A percentile compares a stretch with the other conserved stretches of the same genome.
Evolutionary conservation across 2,797 vertebrate species (phyloP).

Genomic region (Aplochiton taeniatus): DNA sequence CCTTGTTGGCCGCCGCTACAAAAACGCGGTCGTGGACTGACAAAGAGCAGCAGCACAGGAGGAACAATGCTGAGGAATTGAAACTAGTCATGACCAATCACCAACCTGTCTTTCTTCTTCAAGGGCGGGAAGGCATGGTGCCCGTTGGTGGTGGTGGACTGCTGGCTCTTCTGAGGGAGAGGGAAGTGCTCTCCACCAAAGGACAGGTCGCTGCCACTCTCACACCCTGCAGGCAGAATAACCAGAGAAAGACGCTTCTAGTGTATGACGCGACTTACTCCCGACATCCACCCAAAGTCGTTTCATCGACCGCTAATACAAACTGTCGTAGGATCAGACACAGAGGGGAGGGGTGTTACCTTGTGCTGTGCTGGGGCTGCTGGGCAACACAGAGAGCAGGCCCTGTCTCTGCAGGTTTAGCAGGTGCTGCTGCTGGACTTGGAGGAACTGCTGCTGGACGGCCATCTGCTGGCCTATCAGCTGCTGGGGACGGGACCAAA

Average conservation of each 20-base stretch:
- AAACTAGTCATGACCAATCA: slow-evolving; percentile 23
- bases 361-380: slow-evolving; percentile 42
- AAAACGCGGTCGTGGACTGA: too few relatives aligned
- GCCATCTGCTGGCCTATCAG: slow-evolving; percentile 93
- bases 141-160: slow-evolving; percentile 85
- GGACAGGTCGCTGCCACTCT: slow-evolving; percentile 55
- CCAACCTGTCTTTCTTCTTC: slow-evolving; percentile 75
- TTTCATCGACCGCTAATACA: too few relatives aligned
- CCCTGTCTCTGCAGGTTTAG: slow-evolving; percentile 95
- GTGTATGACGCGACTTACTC: background rate
- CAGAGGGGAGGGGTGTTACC: slow-evolving; percentile 37
- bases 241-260: background rate
- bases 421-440: slow-evolving; percentile 97
- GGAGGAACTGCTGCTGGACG: slow-evolving; percentile 95
- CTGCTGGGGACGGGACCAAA: slow-evolving; percentile 73
- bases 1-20: too few relatives aligned
- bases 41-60: background rate
- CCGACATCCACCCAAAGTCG: too few relatives aligned
- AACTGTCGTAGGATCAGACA: background rate
- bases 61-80: background rate
- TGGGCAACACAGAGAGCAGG: slow-evolving; percentile 84
- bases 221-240: slow-evolving; percentile 50
- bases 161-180: slow-evolving; percentile 76
- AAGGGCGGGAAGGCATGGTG: slow-evolving; percentile 68
- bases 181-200: slow-evolving; percentile 67